Percentiles rank a stretch among this genome's conserved stretches.
Evolutionary conservation across 1,140 invertebrate genomes (phyloP).

Genomic region (Papilio machaon): DNA sequence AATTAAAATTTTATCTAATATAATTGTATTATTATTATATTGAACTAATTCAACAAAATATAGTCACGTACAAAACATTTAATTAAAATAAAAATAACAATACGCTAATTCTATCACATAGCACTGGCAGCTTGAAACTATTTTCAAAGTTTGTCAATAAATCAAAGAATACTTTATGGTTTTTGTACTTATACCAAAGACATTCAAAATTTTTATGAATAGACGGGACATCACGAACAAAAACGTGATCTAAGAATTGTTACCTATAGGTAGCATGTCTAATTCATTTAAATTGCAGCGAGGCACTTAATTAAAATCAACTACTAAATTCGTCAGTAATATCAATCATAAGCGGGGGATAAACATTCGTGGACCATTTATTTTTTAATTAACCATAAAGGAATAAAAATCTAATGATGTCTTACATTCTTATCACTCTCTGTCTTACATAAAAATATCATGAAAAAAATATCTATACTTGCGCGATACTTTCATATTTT

Average conservation of each 20-base stretch:
- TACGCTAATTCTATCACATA: slow-evolving; percentile 70
- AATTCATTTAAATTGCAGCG: too few species aligned
- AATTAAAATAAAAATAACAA: slow-evolving; percentile 21
- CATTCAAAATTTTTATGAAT: background rate
- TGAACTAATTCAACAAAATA: slow-evolving; percentile 3
- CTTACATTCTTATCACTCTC: background rate
- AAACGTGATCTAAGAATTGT: background rate
- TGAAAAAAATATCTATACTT: background rate
- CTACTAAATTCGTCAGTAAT: background rate
- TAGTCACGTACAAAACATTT: slow-evolving; percentile 30
- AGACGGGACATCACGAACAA: background rate
- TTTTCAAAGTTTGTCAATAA: slow-evolving; percentile 54
- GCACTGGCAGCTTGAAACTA: slow-evolving; percentile 60
- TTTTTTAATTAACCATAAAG: background rate
- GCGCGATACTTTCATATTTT: background rate
- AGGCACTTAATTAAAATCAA: background rate
- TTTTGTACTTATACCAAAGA: slow-evolving; percentile 28
- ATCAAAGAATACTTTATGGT: slow-evolving; percentile 19
- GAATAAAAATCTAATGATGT: background rate
- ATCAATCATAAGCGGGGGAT: background rate
- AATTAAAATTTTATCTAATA: background rate
- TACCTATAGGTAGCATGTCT: too few species aligned
- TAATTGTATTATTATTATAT: slow-evolving; percentile 13
- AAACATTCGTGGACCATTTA: background rate
- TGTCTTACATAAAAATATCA: background rate